Evolutionary conservation across 2,888 invertebrate genomes (phyloP), one percentile per base, ranked within the genome.

Genomic region (Agrochola lota): DNA sequence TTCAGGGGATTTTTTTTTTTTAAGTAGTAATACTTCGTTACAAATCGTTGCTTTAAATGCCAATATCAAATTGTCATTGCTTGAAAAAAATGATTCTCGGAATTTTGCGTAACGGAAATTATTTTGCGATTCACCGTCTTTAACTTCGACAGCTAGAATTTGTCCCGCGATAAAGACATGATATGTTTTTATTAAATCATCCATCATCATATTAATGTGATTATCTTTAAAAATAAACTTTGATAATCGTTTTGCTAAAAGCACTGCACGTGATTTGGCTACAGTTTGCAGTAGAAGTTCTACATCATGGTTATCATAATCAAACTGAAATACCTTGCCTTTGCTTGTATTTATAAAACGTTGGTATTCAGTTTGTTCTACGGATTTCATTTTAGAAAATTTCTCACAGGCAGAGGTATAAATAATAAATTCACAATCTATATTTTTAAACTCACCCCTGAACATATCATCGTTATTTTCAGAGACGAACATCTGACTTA

Each of bases 371-470:
- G 52, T 52, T 35, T 49, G n/a, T 43, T 71, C 40, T 9, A 57
- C 69, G 9, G 15, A 11, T 49, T 70, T 82, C 46, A 73, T 80
- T 73, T 79, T 78, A 9, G 46, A 57, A 74, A 81, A 78, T 2
- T 75, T 77, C 43, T 80, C 80, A 49, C 75, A 69, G 49, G 86
- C 87, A 43, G 85, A 67, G 2, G 88, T 88, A 67, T 83, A 88
- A 62, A 88, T 87, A 30, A 88, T 67, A 62, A 85, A 88, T 57
- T 82, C 67, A 71, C 81, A 86, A 11, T 87, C 80, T 20, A 81
- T 81, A 46, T 71, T 77, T 30, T 81, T 79, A 70, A 78, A 76
- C 17, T 57, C 59, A 0, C 75, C 81, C 11, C 52, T 81, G 49
- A 87, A 88, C 75, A 86, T 84, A 26, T 55, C 63, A 57, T 84